Conservation (phyloP, 2,888 invertebrate genomes). For the Mythimna lalbum region DNA sequence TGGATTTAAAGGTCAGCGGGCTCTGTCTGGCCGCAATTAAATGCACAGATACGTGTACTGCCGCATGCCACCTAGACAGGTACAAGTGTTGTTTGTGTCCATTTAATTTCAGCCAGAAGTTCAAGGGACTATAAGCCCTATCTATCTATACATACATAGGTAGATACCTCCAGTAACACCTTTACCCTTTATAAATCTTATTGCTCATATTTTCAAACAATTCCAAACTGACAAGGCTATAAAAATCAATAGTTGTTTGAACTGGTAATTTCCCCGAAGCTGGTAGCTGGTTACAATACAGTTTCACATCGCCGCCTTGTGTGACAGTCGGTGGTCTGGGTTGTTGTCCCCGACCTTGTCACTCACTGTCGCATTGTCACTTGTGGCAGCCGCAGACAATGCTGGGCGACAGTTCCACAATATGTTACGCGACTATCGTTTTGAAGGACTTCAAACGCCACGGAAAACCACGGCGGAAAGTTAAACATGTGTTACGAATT, state of each 20-base stretch:
- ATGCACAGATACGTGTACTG: too few relatives aligned
- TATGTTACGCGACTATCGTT: conserved; percentile 20
- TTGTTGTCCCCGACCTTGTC: conserved; percentile 37
- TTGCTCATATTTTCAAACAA: not conserved
- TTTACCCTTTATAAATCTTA: not conserved
- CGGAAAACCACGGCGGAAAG: not conserved
- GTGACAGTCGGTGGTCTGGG: conserved; percentile 1
- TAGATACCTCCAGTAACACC: not conserved
- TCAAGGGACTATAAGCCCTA: too few relatives aligned
- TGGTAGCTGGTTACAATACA: conserved; percentile 28
- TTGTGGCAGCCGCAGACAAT: conserved; percentile 15
- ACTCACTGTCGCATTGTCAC: conserved; percentile 3
- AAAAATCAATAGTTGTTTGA: conserved; percentile 37
- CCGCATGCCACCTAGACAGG: too few relatives aligned
- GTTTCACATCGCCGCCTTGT: conserved; percentile 13
- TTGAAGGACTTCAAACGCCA: conserved; percentile 4
- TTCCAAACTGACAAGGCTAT: conserved; percentile 2
- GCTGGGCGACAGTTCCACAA: conserved; percentile 11
- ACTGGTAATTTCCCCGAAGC: conserved; percentile 12
- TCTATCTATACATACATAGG: too few relatives aligned
- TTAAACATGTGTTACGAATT: not conserved
- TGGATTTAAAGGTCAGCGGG: too few relatives aligned
- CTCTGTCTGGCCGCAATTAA: too few relatives aligned
- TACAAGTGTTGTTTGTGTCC: too few relatives aligned
- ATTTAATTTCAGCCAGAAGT: too few relatives aligned